Evolutionary conservation across 2,797 vertebrate species (phyloP).

Genomic region (Halcyon badia): DNA sequence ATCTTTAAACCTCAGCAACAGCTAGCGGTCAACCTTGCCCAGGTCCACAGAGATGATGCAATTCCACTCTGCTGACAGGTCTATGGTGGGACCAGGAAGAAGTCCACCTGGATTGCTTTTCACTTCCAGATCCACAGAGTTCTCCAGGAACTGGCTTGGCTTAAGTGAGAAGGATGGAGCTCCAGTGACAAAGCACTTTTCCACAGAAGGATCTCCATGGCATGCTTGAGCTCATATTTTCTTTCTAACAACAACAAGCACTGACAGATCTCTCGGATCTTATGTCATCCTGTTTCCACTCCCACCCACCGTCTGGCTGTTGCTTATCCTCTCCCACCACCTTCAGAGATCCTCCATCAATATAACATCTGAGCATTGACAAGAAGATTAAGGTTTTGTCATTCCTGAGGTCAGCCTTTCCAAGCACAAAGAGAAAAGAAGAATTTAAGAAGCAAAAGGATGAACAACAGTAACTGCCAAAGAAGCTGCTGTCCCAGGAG

Average conservation of each 20-base stretch:
- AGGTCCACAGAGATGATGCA: background rate
- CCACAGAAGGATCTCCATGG: background rate
- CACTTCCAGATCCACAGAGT: background rate
- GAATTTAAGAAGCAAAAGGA: background rate
- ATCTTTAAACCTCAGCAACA: conserved; percentile 29
- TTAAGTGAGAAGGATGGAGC: background rate
- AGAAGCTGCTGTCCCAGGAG: background rate
- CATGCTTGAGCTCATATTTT: background rate
- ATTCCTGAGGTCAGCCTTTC: background rate
- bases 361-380: background rate
- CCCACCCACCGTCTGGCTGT: background rate
- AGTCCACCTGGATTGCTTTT: background rate
- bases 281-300: background rate
- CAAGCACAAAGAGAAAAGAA: background rate
- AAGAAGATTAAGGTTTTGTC: background rate
- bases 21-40: background rate
- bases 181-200: background rate
- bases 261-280: background rate
- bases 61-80: background rate
- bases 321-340: background rate
- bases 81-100: background rate
- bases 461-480: background rate
- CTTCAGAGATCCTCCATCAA: background rate
- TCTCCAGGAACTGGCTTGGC: background rate
- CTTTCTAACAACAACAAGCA: background rate